Evolutionary conservation across 2,797 vertebrate genomes (phyloP).

Genomic region (Acanthornis magna): DNA sequence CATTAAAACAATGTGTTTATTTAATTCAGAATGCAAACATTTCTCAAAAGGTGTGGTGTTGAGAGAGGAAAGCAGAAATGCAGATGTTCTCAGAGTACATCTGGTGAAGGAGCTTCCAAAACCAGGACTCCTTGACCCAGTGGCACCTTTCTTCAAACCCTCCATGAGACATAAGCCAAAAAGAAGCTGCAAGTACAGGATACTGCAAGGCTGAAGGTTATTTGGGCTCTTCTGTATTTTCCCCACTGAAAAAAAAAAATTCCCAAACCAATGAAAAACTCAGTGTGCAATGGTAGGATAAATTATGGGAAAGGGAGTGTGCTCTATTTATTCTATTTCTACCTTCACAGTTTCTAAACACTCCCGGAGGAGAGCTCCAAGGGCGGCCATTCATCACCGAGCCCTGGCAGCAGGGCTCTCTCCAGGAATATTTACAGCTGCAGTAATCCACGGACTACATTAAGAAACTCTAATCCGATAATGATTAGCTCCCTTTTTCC

Average conservation of each 20-base stretch:
- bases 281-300: neutral
- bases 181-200: neutral
- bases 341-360: slow-evolving; percentile 6
- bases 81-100: neutral
- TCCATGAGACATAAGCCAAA: neutral
- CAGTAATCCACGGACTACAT: slow-evolving; percentile 33
- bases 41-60: neutral
- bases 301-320: neutral
- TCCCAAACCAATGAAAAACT: neutral
- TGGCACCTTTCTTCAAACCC: neutral
- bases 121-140: neutral
- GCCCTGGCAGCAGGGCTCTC: neutral
- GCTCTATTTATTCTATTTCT: slow-evolving; percentile 19
- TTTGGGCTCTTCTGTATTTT: neutral
- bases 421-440: slow-evolving; percentile 57
- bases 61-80: neutral
- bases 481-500: slow-evolving; percentile 36
- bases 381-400: slow-evolving; percentile 28
- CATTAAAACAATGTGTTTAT: neutral
- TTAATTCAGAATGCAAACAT: neutral
- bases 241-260: neutral
- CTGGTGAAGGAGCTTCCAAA: neutral
- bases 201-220: neutral
- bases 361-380: neutral
- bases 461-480: slow-evolving; percentile 26